Percentiles rank a stretch among this genome's conserved stretches.
These are phyloP conservation scores for Sardinella longiceps DNA, from an alignment of 2,797 vertebrate species.

Conservation along the genomic window DNA sequence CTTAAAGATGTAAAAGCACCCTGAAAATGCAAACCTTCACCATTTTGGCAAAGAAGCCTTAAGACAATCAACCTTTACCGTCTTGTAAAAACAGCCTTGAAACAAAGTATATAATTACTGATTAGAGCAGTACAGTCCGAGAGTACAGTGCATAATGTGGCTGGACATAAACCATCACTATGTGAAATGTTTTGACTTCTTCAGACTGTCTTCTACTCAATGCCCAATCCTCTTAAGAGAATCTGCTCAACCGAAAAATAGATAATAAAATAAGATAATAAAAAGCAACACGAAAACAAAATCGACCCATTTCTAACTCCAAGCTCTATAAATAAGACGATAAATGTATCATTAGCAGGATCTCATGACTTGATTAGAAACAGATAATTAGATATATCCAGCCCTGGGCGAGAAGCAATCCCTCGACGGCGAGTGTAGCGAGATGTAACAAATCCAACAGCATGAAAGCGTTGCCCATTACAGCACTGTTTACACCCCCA, in stretches of 20 bases:
- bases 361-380: constrained; percentile 27
- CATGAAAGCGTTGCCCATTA: not conserved
- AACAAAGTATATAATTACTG: not conserved
- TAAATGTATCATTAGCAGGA: not conserved
- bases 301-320: not conserved
- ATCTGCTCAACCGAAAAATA: not conserved
- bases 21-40: not conserved
- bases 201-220: not conserved
- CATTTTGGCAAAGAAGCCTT: not conserved
- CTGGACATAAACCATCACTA: not conserved
- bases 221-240: not conserved
- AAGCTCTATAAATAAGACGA: not conserved
- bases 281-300: not conserved
- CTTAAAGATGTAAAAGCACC: not conserved
- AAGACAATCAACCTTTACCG: not conserved
- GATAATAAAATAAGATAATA: not conserved
- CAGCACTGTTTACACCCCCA: not conserved
- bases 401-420: constrained; percentile 8
- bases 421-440: not conserved
- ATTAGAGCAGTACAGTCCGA: not conserved
- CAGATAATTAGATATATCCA: constrained; percentile 28
- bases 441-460: not conserved
- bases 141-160: too few species aligned
- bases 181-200: not conserved
- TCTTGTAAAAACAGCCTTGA: not conserved